Conservation (phyloP, 2,888 invertebrate species). For the Eilema depressum region DNA sequence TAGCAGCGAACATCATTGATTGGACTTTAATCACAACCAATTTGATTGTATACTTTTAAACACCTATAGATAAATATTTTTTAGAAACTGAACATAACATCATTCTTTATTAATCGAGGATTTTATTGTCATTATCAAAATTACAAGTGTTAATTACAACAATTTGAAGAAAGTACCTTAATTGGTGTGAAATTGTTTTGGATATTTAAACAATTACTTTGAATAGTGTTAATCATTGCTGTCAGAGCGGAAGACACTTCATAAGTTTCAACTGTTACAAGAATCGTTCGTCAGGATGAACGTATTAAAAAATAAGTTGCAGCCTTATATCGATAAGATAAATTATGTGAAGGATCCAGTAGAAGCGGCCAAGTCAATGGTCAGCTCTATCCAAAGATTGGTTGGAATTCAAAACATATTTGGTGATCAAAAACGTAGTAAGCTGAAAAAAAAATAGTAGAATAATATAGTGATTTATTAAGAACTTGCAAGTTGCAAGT, state of each 20-base stretch:
- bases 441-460: slow-evolving; percentile 35
- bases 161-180: background rate
- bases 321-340: slow-evolving; percentile 29
- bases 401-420: slow-evolving; percentile 68
- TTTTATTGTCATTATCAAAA: slow-evolving; percentile 9
- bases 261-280: background rate
- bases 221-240: slow-evolving; percentile 20
- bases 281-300: slow-evolving; percentile 29
- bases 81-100: background rate
- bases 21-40: background rate
- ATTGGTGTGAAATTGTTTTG: slow-evolving; percentile 4
- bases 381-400: slow-evolving; percentile 60
- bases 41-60: background rate
- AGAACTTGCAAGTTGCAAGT: background rate
- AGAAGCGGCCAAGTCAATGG: slow-evolving; percentile 58
- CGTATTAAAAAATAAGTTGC: slow-evolving; percentile 30
- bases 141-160: slow-evolving; percentile 1
- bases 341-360: slow-evolving; percentile 56
- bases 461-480: no score
- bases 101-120: slow-evolving; percentile 7
- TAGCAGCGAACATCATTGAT: no score
- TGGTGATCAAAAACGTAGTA: slow-evolving; percentile 59
- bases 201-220: slow-evolving; percentile 12
- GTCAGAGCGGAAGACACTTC: background rate
- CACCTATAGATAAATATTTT: background rate